Base-by-base conservation (phyloP, 1,140 invertebrate species). In the Neodiprion virginianus region DNA sequence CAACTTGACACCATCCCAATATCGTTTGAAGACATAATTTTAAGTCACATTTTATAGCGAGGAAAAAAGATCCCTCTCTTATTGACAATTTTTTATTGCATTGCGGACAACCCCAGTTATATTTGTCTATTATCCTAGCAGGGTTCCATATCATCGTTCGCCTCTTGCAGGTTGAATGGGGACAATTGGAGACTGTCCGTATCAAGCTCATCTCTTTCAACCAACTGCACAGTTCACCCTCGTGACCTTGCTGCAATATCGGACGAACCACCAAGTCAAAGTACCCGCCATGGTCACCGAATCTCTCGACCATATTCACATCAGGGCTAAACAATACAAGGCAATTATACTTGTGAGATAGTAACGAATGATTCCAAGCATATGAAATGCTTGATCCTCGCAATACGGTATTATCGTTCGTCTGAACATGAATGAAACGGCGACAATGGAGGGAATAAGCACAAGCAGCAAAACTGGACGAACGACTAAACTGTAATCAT, bases 61-160 rank as follows among this genome's bases (percentile, higher is more conserved):
- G 72, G 76, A 90, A 90, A 74, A 89, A 89, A 2, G 89, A 90
- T 49, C 84, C 79, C 17, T 89, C 88, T 66, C 89, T 82, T 8
- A 90, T 88, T 7, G 86, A 81, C 70, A 86, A 85, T 78, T 88
- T 89, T 12, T 79, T 86, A 0, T 50, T 48, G 72, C 89, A 90
- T 4, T 79, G 78, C 1, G 81, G 74, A 73, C 89, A 90, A 10
- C 79, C 80, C 89, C 89, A 90, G 66, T 84, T 87, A 71, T 89
- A 90, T 77, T 89, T 89, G 71, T 90, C 89, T n/a, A 89, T 74
- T 3, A 88, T 84, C 80, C 89, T 83, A 7, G 88, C 89, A 23
- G 84, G 84, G 61, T 77, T 82, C 89, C 89, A 90, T 49, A 74
- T 78, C 69, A 90, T 77, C 75, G 80, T 86, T 70, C 82, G 83